phyloP scores from a whole-genome alignment of 1,140 invertebrate genomes.

The Diabrotica undecimpunctata region DNA sequence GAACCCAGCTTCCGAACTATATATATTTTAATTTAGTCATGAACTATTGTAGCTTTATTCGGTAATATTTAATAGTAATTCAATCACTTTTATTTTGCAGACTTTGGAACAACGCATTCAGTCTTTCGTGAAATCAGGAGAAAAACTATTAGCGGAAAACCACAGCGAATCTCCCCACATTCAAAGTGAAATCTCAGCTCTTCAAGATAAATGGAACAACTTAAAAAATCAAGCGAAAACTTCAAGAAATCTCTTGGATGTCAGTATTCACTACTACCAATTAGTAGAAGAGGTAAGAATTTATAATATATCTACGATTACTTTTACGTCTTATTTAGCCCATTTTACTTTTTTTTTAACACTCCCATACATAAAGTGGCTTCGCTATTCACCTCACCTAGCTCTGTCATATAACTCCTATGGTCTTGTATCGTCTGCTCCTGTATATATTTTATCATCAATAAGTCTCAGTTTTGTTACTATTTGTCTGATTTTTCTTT shows the following conservation, averaged over 20 bases:
- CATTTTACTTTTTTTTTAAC: too few species aligned
- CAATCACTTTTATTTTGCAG: slow-evolving; percentile 45
- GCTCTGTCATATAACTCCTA: too few species aligned
- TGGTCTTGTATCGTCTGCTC: too few species aligned
- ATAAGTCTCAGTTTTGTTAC: too few species aligned
- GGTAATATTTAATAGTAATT: background rate
- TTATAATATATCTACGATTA: background rate
- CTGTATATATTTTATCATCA: too few species aligned
- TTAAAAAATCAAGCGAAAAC: slow-evolving; percentile 67
- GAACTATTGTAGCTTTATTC: background rate
- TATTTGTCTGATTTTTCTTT: too few species aligned
- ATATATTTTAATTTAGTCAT: too few species aligned
- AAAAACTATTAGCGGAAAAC: slow-evolving; percentile 59
- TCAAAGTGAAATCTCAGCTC: slow-evolving; percentile 59
- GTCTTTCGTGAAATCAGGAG: slow-evolving; percentile 66
- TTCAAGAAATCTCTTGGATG: slow-evolving; percentile 57
- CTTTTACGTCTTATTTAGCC: too few species aligned
- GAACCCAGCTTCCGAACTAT: too few species aligned
- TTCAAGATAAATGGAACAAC: slow-evolving; percentile 69
- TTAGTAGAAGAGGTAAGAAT: slow-evolving; percentile 51
- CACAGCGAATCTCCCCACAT: slow-evolving; percentile 60
- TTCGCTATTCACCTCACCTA: too few species aligned
- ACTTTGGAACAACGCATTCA: slow-evolving; percentile 70
- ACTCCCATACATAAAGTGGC: too few species aligned
- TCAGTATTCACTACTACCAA: slow-evolving; percentile 57